These are phyloP conservation scores for Drosophila tristis DNA, from an alignment of 1,140 invertebrate species.

Conservation along the genomic window DNA sequence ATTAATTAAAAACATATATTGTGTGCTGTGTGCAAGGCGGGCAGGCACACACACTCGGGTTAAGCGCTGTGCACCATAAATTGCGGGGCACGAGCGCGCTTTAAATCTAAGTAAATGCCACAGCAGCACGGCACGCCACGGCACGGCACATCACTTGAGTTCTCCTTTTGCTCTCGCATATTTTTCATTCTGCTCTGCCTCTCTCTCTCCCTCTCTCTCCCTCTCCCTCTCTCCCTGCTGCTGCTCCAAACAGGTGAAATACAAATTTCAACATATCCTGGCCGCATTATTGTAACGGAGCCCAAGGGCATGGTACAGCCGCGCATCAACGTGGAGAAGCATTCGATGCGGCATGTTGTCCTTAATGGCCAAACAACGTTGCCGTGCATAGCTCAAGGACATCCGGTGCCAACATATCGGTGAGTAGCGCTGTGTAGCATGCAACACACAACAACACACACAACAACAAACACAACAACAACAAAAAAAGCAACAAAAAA, in stretches of 20 bases:
- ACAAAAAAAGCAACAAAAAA: slow-evolving; percentile 9
- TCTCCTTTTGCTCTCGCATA: slow-evolving; percentile 31
- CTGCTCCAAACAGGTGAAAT: slow-evolving; percentile 85
- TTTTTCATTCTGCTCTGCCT: slow-evolving; percentile 22
- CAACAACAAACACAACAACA: slow-evolving; percentile 11
- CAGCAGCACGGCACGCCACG: slow-evolving; percentile 3
- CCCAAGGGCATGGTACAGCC: slow-evolving; percentile 90
- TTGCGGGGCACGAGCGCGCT: slow-evolving; percentile 15
- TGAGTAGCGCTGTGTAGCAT: slow-evolving; percentile 76
- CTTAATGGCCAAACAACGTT: slow-evolving; percentile 89
- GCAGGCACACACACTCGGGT: not conserved
- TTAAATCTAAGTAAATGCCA: slow-evolving; percentile 61
- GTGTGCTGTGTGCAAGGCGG: too few relatives aligned
- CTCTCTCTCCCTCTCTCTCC: slow-evolving; percentile 1
- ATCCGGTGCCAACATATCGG: slow-evolving; percentile 91
- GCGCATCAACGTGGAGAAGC: slow-evolving; percentile 88
- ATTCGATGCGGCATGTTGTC: slow-evolving; percentile 87
- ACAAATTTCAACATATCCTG: slow-evolving; percentile 87
- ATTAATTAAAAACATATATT: slow-evolving; percentile 69
- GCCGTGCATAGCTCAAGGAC: slow-evolving; percentile 91
- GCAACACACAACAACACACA: slow-evolving; percentile 44
- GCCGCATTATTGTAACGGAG: slow-evolving; percentile 87
- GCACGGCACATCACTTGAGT: slow-evolving; percentile 24
- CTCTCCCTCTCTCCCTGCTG: slow-evolving; percentile 5
- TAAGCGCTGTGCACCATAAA: slow-evolving; percentile 20